Evolutionary conservation across 2,888 invertebrate species (phyloP), one percentile per base, ranked within the genome.

Genomic region (Metellina segmentata): DNA sequence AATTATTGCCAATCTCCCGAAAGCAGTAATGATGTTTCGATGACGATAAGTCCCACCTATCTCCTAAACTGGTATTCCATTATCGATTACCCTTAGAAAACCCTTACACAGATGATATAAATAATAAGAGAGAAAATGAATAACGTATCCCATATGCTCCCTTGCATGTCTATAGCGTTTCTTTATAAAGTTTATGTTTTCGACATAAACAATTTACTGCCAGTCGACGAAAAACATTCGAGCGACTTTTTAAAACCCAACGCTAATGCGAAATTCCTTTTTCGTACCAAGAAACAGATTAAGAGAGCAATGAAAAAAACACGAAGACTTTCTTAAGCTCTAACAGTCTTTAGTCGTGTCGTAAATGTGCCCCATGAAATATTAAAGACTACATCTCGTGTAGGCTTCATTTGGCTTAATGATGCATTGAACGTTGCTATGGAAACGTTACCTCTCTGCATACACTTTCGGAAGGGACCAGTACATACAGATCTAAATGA

Each of bases 401-500:
- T 79, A 79, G 61, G 13, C 79, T 61, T 61, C 79, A 79, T 79
- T 79, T 79, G 16, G 19, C 79, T 79, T 79, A 79, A 79, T 79
- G 48, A 34, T 79, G 34, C 34, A 79, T 79, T 53, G 11, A 79
- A 79, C 13, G 79, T 61, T 13, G 7, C 79, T 61, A 79, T 79
- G 61, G 79, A 61, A 61, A 69, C 61, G 20, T 20, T 61, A 7
- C 61, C 79, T 79, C 53, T 61, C 48, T 61, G 34, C 6, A 48
- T 16, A 34, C 34, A 53, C 48, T 69, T 69, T 52, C 34, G 51
- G 51, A 51, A 51, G 9, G 52, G 61, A 20, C 16, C 34, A 4
- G 72, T 79, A 61, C 16, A 49, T 49, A 77, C 77, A 49, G 49
- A 48, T 8, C n/a, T 49, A 77, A 77, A 51, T 51, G 16, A 16